phyloP scores from a whole-genome alignment of 2,888 invertebrate genomes.

The Gymnocheta viridis region DNA sequence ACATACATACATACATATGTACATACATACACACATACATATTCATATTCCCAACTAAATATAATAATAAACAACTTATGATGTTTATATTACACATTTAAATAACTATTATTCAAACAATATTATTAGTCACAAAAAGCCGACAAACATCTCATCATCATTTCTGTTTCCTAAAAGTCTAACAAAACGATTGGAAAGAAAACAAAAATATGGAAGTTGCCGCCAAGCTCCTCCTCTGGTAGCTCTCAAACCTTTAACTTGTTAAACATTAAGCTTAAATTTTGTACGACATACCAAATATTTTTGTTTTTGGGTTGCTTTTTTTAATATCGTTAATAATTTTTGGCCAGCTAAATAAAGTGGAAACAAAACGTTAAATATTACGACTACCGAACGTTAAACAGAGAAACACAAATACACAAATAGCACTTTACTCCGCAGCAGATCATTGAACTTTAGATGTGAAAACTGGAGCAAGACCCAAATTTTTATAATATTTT shows the following conservation, averaged over 20 bases:
- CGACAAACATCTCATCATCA: not conserved
- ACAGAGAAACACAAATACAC: not conserved
- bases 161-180: not conserved
- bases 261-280: not conserved
- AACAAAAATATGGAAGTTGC: not conserved
- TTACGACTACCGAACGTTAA: not conserved
- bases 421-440: constrained; percentile 33
- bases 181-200: not conserved
- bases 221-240: not conserved
- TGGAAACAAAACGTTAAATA: constrained; percentile 19
- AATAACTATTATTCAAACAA: not conserved
- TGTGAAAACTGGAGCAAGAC: constrained; percentile 79
- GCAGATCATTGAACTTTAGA: constrained; percentile 78
- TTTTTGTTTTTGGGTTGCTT: too few species aligned
- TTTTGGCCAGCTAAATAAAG: constrained; percentile 5
- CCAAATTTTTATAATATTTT: constrained; percentile 73
- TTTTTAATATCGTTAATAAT: constrained; percentile 11
- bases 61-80: not conserved
- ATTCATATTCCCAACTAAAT: not conserved
- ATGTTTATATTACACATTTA: not conserved
- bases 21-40: too few species aligned
- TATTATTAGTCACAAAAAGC: not conserved
- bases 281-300: constrained; percentile 8
- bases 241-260: not conserved
- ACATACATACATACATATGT: too few species aligned